Conservation (phyloP, 2,113 vertebrate species). For the Pandion haliaetus region DNA sequence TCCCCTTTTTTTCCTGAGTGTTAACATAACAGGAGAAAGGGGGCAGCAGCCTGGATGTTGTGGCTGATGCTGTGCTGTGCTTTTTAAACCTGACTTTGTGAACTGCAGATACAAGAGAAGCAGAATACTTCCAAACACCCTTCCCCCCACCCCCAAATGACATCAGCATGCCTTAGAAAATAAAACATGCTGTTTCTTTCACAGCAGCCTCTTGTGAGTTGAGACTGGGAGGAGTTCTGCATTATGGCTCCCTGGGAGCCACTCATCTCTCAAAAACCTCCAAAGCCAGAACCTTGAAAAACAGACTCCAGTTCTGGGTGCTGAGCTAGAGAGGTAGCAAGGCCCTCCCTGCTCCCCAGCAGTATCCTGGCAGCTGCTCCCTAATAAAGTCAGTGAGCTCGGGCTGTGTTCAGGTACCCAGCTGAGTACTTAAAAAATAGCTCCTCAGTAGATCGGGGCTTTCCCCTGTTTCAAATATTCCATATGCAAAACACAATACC, state of each 20-base stretch:
- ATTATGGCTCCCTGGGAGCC: neutral
- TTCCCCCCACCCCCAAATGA: accelerated
- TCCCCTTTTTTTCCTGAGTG: neutral
- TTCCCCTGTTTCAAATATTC: neutral
- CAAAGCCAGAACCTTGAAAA: neutral
- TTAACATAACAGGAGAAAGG: neutral
- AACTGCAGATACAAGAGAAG: neutral
- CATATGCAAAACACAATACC: neutral
- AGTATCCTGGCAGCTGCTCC: neutral
- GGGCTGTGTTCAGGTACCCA: neutral
- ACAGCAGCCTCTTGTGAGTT: neutral
- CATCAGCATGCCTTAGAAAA: neutral
- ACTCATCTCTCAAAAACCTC: neutral
- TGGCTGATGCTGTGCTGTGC: neutral
- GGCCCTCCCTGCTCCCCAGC: neutral
- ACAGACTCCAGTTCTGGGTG: neutral
- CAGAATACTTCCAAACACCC: neutral
- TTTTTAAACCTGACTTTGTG: neutral
- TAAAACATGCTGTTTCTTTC: neutral
- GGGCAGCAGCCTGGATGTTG: neutral
- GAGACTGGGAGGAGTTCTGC: neutral
- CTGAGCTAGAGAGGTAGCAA: neutral
- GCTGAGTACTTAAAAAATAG: neutral
- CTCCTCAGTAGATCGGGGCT: neutral
- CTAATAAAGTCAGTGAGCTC: accelerated